These are phyloP conservation scores for Scotopteryx bipunctaria DNA, from an alignment of 2,888 invertebrate species.

Conservation along the genomic window DNA sequence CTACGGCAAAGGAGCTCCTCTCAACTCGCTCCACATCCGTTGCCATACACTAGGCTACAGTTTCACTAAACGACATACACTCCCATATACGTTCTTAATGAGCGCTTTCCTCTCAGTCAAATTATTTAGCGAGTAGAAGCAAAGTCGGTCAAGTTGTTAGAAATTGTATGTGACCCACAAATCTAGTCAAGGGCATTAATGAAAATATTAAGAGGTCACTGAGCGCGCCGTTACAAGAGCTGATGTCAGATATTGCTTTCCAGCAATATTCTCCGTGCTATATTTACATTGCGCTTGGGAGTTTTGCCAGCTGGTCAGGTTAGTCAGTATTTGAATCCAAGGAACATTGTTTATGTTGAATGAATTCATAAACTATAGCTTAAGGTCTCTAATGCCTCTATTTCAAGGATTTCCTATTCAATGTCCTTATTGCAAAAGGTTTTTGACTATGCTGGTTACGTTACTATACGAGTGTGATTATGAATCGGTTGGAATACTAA, in stretches of 20 bases:
- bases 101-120: constrained; percentile 41
- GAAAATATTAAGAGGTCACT: constrained; percentile 34
- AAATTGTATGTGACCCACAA: constrained; percentile 37
- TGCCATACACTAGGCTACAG: constrained; percentile 30
- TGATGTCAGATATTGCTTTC: constrained; percentile 62
- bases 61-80: constrained; percentile 48
- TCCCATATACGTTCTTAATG: constrained; percentile 60
- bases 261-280: constrained; percentile 68
- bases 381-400: not conserved
- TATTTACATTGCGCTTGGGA: constrained; percentile 70
- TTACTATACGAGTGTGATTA: not conserved
- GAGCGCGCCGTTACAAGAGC: constrained; percentile 49
- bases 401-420: not conserved
- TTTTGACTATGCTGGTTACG: not conserved
- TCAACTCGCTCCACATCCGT: constrained; percentile 57
- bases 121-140: constrained; percentile 35
- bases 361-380: not conserved
- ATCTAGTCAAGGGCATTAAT: constrained; percentile 37
- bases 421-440: not conserved
- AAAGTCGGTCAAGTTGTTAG: constrained; percentile 18
- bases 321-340: constrained; percentile 45
- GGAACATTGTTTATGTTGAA: constrained; percentile 38
- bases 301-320: constrained; percentile 67
- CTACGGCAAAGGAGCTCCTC: constrained; percentile 46
- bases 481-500: not conserved